Base-by-base conservation (phyloP, 2,113 vertebrate species). In the Lepus europaeus region DNA sequence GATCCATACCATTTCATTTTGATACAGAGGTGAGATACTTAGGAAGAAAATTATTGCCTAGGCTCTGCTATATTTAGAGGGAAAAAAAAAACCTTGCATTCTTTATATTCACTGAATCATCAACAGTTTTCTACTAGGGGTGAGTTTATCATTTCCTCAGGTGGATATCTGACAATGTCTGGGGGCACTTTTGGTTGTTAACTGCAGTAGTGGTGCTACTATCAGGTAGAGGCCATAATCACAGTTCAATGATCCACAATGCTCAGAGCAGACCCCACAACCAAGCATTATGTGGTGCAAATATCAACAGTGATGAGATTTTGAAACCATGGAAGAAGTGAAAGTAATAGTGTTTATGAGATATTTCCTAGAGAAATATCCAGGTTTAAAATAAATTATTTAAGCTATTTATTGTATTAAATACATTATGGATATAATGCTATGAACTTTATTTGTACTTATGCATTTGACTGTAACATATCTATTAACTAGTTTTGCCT, bases 241-340 rank as follows among this genome's bases (percentile, higher is more conserved):
- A 16, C 56, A 56, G 13, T 6, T 29, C 20, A 17, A 61, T 11
- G 5, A 20, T 45, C 66, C 76, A 3, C 7, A 2, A 2, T 22
- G 3, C 22, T 25, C 8, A 5, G 73, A 9, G 9, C 4, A 25
- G 25, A 1, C 56, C 31, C 74, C 11, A 19, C 13, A 4, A 0
- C 5, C 10, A 49, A 64, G 31, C 29, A 63, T 14, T 20, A 74
- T n/a, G 22, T 19, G 1, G 11, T 31, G 19, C 49, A 59, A 73
- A 36, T 4, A 4, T 63, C 12, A 27, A 2, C 0, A 7, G 12
- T 9, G 10, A 33, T 12, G 70, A 27, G 25, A 69, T 22, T 80
- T 31, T 79, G 77, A 94, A 51, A 53, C n/a, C 23, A 3, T 63
- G 11, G 1, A 7, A 3, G 8, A 10, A 72, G 13, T 59, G 23